Percentiles rank a stretch among this genome's conserved stretches.
phyloP scores from a whole-genome alignment of 2,797 vertebrate genomes.

The Channa striata region DNA sequence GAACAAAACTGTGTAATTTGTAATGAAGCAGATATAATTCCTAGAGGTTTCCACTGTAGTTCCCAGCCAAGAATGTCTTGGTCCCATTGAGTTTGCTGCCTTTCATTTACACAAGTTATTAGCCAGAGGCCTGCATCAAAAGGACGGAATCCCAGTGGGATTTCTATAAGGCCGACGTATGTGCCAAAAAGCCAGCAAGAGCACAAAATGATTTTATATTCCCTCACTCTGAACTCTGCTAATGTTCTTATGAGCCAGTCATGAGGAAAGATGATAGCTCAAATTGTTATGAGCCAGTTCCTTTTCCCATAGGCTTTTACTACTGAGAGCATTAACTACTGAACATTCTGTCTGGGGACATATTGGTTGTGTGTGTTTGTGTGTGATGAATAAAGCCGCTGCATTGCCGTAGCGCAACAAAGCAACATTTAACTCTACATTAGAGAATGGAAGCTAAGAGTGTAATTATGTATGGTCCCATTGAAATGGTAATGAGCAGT shows the following conservation, averaged over 20 bases:
- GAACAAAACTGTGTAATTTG: constrained; percentile 24
- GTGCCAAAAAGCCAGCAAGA: constrained; percentile 13
- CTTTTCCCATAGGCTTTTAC: constrained; percentile 37
- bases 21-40: constrained; percentile 13
- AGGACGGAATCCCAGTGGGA: background rate
- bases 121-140: constrained; percentile 9
- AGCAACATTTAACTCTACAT: constrained; percentile 45
- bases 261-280: constrained; percentile 37
- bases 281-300: constrained; percentile 41
- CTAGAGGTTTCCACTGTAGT: constrained; percentile 5
- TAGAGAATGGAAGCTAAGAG: constrained; percentile 23
- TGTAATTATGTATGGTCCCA: constrained; percentile 36
- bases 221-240: constrained; percentile 28
- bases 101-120: constrained; percentile 40
- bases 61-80: constrained; percentile 21
- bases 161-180: constrained; percentile 8
- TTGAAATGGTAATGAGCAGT: constrained; percentile 51
- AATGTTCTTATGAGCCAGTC: constrained; percentile 37
- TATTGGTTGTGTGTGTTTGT: background rate
- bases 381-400: background rate
- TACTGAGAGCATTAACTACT: constrained; percentile 28
- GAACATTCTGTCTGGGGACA: constrained; percentile 17
- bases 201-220: constrained; percentile 13
- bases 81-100: constrained; percentile 15
- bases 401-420: constrained; percentile 17